Conservation (phyloP, 1,140 invertebrate species). For the Scaptomyza pallida region DNA sequence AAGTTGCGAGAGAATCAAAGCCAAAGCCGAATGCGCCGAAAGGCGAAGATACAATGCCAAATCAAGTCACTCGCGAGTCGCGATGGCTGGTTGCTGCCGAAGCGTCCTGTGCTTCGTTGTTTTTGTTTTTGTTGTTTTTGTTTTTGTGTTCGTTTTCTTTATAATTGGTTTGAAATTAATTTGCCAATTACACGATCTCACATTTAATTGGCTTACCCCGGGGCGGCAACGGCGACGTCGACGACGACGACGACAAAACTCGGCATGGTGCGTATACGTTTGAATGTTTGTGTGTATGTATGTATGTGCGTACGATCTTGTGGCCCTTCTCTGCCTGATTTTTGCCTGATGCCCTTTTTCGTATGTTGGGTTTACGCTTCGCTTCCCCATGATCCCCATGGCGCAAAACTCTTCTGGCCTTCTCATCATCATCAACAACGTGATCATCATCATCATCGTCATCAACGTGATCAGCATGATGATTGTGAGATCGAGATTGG, state of each 20-base stretch:
- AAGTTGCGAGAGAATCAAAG: slow-evolving; percentile 10
- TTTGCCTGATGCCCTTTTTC: slow-evolving; percentile 74
- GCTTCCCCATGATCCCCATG: slow-evolving; percentile 36
- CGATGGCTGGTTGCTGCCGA: no score
- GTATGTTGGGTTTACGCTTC: slow-evolving; percentile 55
- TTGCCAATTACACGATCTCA: slow-evolving; percentile 84
- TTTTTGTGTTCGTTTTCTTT: slow-evolving; percentile 79
- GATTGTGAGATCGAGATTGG: slow-evolving; percentile 27
- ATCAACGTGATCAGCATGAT: slow-evolving; percentile 27
- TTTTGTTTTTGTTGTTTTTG: slow-evolving; percentile 6
- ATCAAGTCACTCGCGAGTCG: slow-evolving; percentile 1
- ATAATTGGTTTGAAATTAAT: slow-evolving; percentile 84
- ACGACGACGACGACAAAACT: slow-evolving; percentile 21
- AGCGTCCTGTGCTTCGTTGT: slow-evolving; percentile 24
- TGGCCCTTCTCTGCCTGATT: slow-evolving; percentile 30
- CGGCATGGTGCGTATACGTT: slow-evolving; percentile 52
- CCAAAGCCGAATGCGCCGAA: no score
- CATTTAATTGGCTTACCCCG: slow-evolving; percentile 83
- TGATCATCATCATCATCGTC: slow-evolving; percentile 47
- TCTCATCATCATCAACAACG: slow-evolving; percentile 27
- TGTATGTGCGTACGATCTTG: neutral
- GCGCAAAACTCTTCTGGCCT: slow-evolving; percentile 19
- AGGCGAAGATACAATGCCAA: slow-evolving; percentile 3
- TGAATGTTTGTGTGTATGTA: neutral
- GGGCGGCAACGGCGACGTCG: slow-evolving; percentile 33